A percentile compares a stretch with the other conserved stretches of the same genome.
Conservation (phyloP, 2,797 vertebrate species). For the Anguilla pacifica region DNA sequence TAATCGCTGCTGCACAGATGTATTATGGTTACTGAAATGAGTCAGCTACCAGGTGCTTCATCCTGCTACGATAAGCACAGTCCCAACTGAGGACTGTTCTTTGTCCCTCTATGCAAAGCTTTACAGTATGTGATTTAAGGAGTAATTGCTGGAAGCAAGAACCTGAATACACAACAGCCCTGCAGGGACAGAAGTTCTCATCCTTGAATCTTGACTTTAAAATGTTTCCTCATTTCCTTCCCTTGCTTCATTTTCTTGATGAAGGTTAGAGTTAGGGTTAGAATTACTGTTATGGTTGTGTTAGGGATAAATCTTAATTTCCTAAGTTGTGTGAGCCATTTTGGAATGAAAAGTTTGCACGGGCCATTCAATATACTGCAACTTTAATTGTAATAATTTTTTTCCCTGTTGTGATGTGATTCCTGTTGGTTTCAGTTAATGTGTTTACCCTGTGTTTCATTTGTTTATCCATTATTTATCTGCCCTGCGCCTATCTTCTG, state of each 20-base stretch:
- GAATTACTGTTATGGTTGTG: background rate
- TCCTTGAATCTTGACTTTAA: too few relatives aligned
- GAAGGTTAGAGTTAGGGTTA: background rate
- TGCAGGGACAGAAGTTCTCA: too few relatives aligned
- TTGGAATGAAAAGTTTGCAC: background rate
- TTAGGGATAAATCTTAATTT: background rate
- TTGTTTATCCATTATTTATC: background rate
- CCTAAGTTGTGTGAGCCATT: background rate
- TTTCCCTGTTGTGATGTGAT: background rate
- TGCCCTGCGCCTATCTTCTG: slow-evolving; percentile 8
- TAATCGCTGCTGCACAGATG: background rate
- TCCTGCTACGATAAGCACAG: too few relatives aligned
- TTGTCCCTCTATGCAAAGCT: too few relatives aligned
- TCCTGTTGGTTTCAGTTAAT: background rate
- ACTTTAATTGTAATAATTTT: background rate
- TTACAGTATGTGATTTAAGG: too few relatives aligned
- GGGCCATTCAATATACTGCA: background rate
- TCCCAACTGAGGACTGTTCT: too few relatives aligned
- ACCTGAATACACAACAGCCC: too few relatives aligned
- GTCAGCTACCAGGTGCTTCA: too few relatives aligned
- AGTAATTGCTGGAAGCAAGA: too few relatives aligned
- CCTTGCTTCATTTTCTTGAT: background rate
- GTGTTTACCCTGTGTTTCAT: background rate
- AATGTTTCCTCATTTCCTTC: too few relatives aligned
- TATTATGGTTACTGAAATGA: background rate